Evolutionary conservation across 2,113 vertebrate species (phyloP).

Genomic region (Malurus cyaneus): DNA sequence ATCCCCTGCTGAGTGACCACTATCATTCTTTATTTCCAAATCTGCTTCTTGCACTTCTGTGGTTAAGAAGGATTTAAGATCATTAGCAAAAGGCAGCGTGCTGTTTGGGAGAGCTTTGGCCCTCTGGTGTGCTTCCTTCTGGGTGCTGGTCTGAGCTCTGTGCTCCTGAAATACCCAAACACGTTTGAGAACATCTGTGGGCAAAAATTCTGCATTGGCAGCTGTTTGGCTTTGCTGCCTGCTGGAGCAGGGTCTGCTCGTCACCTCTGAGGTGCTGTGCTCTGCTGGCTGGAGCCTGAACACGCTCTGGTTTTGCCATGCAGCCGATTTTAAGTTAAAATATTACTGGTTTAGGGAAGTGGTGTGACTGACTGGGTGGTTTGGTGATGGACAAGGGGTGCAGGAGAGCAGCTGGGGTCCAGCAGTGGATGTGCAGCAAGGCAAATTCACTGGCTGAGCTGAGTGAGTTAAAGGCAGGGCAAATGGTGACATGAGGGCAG

Average conservation of each 20-base stretch:
- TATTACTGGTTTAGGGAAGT: neutral
- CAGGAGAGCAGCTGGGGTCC: neutral
- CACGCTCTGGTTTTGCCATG: neutral
- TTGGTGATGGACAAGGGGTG: neutral
- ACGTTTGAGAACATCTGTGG: neutral
- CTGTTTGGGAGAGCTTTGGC: neutral
- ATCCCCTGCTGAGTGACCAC: neutral
- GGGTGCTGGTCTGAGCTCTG: neutral
- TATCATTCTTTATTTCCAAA: neutral
- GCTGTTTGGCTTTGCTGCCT: neutral
- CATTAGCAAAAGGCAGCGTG: neutral
- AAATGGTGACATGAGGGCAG: neutral
- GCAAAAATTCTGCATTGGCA: neutral
- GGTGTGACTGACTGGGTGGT: neutral
- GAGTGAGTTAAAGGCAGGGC: neutral
- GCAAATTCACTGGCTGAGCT: neutral
- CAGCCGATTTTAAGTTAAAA: neutral
- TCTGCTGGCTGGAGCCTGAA: neutral
- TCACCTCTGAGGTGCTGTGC: rapidly evolving
- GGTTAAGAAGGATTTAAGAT: slow-evolving; percentile 4
- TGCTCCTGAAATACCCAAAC: neutral
- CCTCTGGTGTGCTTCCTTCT: neutral
- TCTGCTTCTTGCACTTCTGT: neutral
- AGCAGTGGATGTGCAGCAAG: neutral
- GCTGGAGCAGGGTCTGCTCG: neutral